phyloP scores from a whole-genome alignment of 2,113 vertebrate genomes.

The Hypanus sabinus region DNA sequence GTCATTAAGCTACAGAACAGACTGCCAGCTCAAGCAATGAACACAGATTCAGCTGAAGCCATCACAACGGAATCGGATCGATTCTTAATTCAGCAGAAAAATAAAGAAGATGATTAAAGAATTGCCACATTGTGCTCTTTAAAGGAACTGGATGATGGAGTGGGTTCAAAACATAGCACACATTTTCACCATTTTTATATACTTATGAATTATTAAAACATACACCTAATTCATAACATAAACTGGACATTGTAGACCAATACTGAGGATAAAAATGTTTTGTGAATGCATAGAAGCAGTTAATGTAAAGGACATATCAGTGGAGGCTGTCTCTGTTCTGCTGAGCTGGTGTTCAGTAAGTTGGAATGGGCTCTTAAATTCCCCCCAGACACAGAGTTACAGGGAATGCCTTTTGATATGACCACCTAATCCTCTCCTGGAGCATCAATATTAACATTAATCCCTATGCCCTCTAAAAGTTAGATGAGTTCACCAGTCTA shows the following conservation, averaged over 20 bases:
- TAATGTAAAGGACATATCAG: neutral
- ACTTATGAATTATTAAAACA: neutral
- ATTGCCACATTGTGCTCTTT: neutral
- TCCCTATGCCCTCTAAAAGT: neutral
- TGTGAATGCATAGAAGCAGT: neutral
- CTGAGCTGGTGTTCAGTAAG: too few species aligned
- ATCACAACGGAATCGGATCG: neutral
- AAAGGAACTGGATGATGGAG: neutral
- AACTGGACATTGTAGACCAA: neutral
- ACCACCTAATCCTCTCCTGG: neutral
- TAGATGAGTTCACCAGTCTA: neutral
- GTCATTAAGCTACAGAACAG: neutral
- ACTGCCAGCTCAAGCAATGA: neutral
- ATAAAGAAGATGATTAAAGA: neutral
- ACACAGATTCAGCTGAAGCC: neutral
- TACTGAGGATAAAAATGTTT: neutral
- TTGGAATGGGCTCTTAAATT: neutral
- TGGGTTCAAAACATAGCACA: neutral
- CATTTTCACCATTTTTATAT: neutral
- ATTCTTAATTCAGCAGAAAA: neutral
- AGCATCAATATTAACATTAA: neutral
- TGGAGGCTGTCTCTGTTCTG: neutral
- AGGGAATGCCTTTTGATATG: neutral
- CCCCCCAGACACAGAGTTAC: neutral
- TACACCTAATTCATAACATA: neutral